Evolutionary conservation across 2,797 vertebrate species (phyloP), one percentile per base, ranked within the genome.

Genomic region (Lithobates pipiens): DNA sequence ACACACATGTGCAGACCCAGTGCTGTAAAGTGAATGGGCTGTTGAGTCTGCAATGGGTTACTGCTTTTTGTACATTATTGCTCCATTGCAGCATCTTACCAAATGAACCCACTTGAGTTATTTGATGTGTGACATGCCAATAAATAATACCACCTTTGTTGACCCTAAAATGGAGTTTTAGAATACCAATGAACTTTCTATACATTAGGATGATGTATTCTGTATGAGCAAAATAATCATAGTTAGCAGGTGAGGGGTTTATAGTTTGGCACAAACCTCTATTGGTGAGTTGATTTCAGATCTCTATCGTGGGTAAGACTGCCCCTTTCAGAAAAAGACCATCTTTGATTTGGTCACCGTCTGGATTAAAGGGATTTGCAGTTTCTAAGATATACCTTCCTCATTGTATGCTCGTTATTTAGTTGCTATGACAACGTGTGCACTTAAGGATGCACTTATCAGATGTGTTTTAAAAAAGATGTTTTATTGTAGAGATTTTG

Each of bases 401-500:
- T 74, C 10, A 32, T 46, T 73, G 21, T 80, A 69, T 29, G 63
- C 77, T 76, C 32, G 67, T 68, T 18, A 11, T 46, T 46, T 50
- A 80, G 69, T 80, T 32, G 69, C 57, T 73, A n/a, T 73, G 78
- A 82, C 79, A 75, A 77, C 23, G 42, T 86, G 76, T 86, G 76
- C 85, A 78, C 85, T 74, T 73, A 39, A 39, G 18, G 46, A 54
- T 82, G 85, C 80, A 83, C 76, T 87, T 87, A 87, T 84, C 57
- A 68, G 29, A 80, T 83, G 76, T 83, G 29, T 87, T 79, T 44
- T 0, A 29, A 39, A 82, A 82, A 70, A 72, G 57, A 65, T 72
- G 32, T 87, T 86, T 83, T 87, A 87, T 87, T 84, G 81, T 80
- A 83, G 76, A 85, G 77, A 83, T 84, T 83, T 84, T 87, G 86